These are phyloP conservation scores for Mustela lutreola DNA, from an alignment of 2,113 vertebrate genomes.

Conservation along the genomic window DNA sequence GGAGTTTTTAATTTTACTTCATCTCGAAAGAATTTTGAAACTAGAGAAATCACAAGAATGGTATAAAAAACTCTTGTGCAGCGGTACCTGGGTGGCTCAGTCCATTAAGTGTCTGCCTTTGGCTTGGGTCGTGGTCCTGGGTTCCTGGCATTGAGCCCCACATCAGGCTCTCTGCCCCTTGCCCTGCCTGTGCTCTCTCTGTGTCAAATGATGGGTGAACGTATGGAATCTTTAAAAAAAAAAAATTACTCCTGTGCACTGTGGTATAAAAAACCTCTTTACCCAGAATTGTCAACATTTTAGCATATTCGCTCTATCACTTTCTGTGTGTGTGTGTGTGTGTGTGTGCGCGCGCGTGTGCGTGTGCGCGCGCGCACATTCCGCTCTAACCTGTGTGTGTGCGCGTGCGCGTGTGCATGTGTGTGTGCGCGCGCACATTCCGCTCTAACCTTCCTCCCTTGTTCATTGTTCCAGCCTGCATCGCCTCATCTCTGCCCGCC, in stretches of 20 bases:
- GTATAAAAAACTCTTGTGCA: not conserved
- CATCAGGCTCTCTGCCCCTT: too few relatives aligned
- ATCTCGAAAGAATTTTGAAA: not conserved
- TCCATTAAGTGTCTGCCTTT: too few relatives aligned
- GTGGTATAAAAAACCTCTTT: not conserved
- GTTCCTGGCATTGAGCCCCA: too few relatives aligned
- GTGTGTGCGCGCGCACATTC: fast-evolving
- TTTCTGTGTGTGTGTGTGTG: not conserved
- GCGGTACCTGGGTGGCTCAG: too few relatives aligned
- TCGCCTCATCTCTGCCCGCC: too few relatives aligned
- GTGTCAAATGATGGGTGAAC: too few relatives aligned
- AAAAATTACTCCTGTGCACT: not conserved
- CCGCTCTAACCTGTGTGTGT: not conserved
- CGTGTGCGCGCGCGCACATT: fast-evolving
- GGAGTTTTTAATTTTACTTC: not conserved
- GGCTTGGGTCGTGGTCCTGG: too few relatives aligned
- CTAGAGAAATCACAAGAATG: not conserved
- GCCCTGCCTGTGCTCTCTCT: too few relatives aligned
- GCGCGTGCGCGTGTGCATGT: too few relatives aligned
- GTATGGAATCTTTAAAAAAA: too few relatives aligned
- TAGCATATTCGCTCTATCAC: not conserved
- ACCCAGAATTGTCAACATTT: not conserved
- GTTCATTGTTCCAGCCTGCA: not conserved
- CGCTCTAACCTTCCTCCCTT: not conserved
- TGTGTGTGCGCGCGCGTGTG: too few relatives aligned